Evolutionary conservation across 2,113 vertebrate species (phyloP).

Genomic region (Polypterus bichir): DNA sequence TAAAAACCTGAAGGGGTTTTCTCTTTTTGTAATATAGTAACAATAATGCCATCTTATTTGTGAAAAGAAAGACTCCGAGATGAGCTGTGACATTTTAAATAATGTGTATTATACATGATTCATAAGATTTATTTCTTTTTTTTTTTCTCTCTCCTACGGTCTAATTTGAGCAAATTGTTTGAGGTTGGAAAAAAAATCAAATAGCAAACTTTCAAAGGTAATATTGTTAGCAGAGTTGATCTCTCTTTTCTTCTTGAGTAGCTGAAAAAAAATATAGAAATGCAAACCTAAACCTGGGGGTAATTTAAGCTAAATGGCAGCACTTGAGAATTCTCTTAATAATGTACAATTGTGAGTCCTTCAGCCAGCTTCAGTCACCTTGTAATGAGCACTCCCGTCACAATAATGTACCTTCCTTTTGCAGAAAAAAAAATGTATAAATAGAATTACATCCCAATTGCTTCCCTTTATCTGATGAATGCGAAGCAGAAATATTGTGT

Average conservation of each 20-base stretch:
- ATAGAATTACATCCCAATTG: conserved; percentile 49
- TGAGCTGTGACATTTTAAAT: conserved; percentile 6
- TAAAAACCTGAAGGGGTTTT: background rate
- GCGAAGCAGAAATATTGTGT: conserved; percentile 51
- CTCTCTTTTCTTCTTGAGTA: conserved; percentile 11
- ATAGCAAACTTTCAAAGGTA: conserved; percentile 10
- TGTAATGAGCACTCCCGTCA: conserved; percentile 36
- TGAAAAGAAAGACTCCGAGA: conserved; percentile 3
- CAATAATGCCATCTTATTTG: background rate
- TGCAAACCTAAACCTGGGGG: conserved; percentile 7
- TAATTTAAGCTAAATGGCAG: conserved; percentile 24
- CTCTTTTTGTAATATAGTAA: conserved; percentile 4
- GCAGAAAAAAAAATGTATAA: conserved; percentile 39
- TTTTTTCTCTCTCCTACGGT: background rate
- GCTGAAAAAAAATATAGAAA: background rate
- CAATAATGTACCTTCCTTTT: conserved; percentile 30
- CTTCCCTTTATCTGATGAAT: conserved; percentile 54
- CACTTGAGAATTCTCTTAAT: conserved; percentile 38
- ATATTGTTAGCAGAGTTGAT: conserved; percentile 5
- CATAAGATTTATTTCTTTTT: background rate
- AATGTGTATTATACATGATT: background rate
- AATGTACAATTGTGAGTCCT: conserved; percentile 33
- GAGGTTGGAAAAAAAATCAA: background rate
- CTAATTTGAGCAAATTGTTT: conserved; percentile 15
- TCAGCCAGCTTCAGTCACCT: conserved; percentile 40